Evolutionary conservation across 2,113 vertebrate species (phyloP).

Genomic region (Myrmecobius fasciatus): DNA sequence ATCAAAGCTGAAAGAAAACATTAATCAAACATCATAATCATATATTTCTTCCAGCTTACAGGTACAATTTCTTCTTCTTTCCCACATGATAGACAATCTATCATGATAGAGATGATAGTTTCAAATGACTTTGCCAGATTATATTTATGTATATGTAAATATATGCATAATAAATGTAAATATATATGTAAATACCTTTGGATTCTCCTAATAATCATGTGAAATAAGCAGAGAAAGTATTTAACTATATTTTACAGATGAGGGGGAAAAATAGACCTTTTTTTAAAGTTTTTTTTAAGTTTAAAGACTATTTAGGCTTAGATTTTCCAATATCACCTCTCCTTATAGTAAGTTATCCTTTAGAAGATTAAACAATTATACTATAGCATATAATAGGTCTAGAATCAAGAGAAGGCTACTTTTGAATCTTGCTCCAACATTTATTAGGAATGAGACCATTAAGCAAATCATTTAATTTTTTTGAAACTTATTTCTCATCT

Average conservation of each 20-base stretch:
- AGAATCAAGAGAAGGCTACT: not conserved
- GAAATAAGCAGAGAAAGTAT: not conserved
- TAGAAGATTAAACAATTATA: not conserved
- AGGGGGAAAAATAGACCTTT: not conserved
- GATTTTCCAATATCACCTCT: not conserved
- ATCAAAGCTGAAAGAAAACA: not conserved
- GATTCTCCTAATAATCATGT: not conserved
- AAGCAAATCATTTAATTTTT: not conserved
- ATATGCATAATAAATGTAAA: too few species aligned
- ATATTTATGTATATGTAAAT: too few species aligned
- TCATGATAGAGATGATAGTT: not conserved
- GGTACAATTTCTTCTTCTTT: not conserved
- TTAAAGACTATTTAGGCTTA: not conserved
- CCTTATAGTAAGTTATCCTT: not conserved
- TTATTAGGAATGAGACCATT: not conserved
- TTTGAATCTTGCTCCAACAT: not conserved
- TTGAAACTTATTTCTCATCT: not conserved
- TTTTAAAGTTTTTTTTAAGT: not conserved
- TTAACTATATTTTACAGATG: not conserved
- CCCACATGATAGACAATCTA: not conserved
- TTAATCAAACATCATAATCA: not conserved
- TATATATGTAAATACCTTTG: too few species aligned
- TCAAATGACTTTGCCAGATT: not conserved
- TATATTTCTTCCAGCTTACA: not conserved
- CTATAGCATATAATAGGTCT: not conserved